phyloP scores from a whole-genome alignment of 2,888 invertebrate species.

The Heterodera filipjevi region DNA sequence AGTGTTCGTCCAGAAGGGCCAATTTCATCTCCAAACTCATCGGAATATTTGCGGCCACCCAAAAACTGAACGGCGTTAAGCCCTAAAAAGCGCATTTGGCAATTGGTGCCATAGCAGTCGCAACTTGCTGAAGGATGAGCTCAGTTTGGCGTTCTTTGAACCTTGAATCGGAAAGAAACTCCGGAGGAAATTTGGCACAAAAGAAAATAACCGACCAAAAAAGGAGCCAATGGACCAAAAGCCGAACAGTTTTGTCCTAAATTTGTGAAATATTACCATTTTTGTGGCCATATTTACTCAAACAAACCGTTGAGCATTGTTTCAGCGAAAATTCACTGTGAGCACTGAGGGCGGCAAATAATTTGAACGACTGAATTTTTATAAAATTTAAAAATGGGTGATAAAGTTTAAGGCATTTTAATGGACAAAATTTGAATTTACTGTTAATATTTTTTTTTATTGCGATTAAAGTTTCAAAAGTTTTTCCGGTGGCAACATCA shows the following conservation, averaged over 20 bases:
- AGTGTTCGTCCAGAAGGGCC: conserved; percentile 27
- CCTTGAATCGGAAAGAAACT: background rate
- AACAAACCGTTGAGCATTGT: conserved; percentile 31
- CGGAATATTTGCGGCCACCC: conserved; percentile 37
- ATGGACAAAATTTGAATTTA: too few species aligned
- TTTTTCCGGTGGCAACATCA: too few species aligned
- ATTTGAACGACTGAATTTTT: conserved; percentile 21
- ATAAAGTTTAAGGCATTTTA: conserved; percentile 4
- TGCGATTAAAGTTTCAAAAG: too few species aligned
- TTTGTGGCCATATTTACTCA: background rate
- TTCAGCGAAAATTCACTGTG: conserved; percentile 18
- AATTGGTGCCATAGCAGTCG: background rate
- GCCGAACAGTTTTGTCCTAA: background rate
- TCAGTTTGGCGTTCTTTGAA: conserved; percentile 21
- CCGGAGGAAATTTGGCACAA: too few species aligned
- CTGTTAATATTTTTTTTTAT: too few species aligned
- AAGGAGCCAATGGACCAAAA: conserved; percentile 8
- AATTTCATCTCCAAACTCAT: conserved; percentile 30
- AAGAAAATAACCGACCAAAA: conserved; percentile 11
- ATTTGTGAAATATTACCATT: background rate
- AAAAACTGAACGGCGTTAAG: conserved; percentile 34
- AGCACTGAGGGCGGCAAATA: conserved; percentile 14
- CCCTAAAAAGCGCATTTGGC: conserved; percentile 22
- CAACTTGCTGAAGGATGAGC: conserved; percentile 18
- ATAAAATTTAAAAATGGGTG: background rate